Evolutionary conservation across 1,140 invertebrate genomes (phyloP), one percentile per base, ranked within the genome.

Genomic region (Choristoneura fumiferana): DNA sequence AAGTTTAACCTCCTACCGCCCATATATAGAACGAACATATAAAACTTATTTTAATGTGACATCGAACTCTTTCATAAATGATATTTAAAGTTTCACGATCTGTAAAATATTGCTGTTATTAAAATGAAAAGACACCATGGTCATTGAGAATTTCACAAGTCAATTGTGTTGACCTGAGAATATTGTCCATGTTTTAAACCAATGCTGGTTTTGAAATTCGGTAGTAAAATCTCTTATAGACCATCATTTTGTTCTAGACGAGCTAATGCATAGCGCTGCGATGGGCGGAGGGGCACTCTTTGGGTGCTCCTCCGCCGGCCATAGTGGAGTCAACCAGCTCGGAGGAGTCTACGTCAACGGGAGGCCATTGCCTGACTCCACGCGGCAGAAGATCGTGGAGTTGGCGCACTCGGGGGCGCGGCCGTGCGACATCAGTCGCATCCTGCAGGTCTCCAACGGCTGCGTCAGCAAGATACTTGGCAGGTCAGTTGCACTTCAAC

Each of bases 331-430:
- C 78, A 99, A 99, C 91, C 98, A 99, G 91, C 93, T 99, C 63
- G 98, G 98, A 58, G 98, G 98, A 37, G 97, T 99, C 54, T 99
- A 98, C 91, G 98, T 99, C 62, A 98, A 98, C 89, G 98, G 98
- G 15, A 92, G 98, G 61, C 98, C 98, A 5, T 91, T 99, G 76
- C 98, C 98, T 0, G 98, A 99, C 90, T 96, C 96, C 45, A 99
- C 98, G 38, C 92, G 98, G 62, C 97, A 99, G 91, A 96, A 98
- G 92, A 99, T 99, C 75, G 98, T 99, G 62, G 98, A 99, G 90
- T 90, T 99, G 80, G 98, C 98, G 13, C 97, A 99, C 88, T 96
- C 96, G 5, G 98, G 98, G 2, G 98, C 98, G 6, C 89, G 98
- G 65, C 98, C 98, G 3, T 99, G 98, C 90, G 98, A 99, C 90